Percentiles rank a stretch among this genome's conserved stretches.
phyloP scores from a whole-genome alignment of 2,797 vertebrate genomes.

The Gadopsis marmoratus region DNA sequence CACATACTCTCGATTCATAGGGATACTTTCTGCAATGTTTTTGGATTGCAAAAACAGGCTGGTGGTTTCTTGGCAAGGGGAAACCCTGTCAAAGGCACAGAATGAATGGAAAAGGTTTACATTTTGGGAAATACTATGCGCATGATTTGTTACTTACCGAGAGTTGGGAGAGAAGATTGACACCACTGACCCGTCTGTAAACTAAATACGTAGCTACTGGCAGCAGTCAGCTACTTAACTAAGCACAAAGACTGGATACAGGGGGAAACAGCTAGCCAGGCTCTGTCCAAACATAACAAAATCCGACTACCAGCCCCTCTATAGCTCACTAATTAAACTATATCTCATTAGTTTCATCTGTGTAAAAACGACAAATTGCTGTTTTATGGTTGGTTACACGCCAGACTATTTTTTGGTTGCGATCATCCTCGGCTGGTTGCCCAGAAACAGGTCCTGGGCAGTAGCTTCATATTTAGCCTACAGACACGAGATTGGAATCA shows the following conservation, averaged over 20 bases:
- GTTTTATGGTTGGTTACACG: not conserved
- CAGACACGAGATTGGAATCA: not conserved
- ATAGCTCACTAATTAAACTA: not conserved
- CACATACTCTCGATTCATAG: not conserved
- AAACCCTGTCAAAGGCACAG: not conserved
- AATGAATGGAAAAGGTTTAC: not conserved
- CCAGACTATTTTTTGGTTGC: not conserved
- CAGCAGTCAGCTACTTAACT: not conserved
- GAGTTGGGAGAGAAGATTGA: no score
- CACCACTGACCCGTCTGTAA: not conserved
- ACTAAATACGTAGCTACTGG: no score
- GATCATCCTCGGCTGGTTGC: not conserved
- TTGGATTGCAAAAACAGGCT: not conserved
- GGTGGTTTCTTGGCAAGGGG: not conserved
- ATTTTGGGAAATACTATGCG: no score
- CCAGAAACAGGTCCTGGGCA: not conserved
- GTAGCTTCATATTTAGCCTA: slow-evolving; percentile 9
- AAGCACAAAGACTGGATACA: no score
- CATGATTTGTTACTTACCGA: no score
- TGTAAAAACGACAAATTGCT: not conserved
- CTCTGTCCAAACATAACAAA: no score
- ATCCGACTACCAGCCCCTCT: no score
- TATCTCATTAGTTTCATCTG: not conserved
- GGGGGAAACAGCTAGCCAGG: no score
- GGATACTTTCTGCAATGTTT: not conserved